A percentile compares a stretch with the other conserved stretches of the same genome.
Conservation (phyloP, 2,797 vertebrate genomes). For the Tachyglossus aculeatus region DNA sequence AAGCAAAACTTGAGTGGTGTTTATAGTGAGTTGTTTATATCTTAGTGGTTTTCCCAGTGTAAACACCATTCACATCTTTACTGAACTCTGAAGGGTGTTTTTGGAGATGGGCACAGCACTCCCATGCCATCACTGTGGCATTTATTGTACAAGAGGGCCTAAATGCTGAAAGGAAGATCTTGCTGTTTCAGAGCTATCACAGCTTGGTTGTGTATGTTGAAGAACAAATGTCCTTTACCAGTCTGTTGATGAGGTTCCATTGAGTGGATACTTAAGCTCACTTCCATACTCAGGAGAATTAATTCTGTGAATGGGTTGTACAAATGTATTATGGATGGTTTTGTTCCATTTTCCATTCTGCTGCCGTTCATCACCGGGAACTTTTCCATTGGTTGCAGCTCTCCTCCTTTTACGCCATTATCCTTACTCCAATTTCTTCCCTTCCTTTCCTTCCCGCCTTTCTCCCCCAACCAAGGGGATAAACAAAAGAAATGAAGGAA, state of each 20-base stretch:
- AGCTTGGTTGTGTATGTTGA: neutral
- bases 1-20: constrained; percentile 62
- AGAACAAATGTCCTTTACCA: constrained; percentile 13
- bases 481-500: too few relatives aligned
- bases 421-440: too few relatives aligned
- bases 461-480: too few relatives aligned
- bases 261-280: constrained; percentile 23
- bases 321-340: too few relatives aligned
- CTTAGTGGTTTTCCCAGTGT: constrained; percentile 51
- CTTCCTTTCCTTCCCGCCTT: too few relatives aligned
- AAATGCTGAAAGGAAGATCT: constrained; percentile 35
- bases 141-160: constrained; percentile 26
- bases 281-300: constrained; percentile 29
- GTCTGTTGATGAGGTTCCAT: constrained; percentile 21
- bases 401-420: too few relatives aligned
- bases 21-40: constrained; percentile 66
- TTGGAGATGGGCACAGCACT: constrained; percentile 42
- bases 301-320: constrained; percentile 26
- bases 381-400: too few relatives aligned
- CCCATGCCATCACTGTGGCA: neutral
- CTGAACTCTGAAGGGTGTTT: constrained; percentile 36
- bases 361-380: too few relatives aligned
- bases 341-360: too few relatives aligned
- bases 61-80: constrained; percentile 65
- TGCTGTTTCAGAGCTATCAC: constrained; percentile 19